A percentile compares a stretch with the other conserved stretches of the same genome.
phyloP scores from a whole-genome alignment of 2,888 invertebrate species.

The Dinocampus coccinellae region DNA sequence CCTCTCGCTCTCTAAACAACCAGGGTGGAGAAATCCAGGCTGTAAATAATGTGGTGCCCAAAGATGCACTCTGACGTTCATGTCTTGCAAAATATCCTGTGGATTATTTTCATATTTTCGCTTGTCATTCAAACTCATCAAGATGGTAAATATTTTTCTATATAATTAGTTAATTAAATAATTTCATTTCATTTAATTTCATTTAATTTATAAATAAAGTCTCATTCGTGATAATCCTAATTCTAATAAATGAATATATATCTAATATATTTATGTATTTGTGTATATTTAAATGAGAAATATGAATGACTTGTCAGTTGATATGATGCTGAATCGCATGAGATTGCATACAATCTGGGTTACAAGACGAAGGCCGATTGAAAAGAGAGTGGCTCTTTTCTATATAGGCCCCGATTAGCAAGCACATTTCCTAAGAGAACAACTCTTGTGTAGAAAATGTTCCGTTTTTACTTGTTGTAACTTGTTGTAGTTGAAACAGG shows the following conservation, averaged over 20 bases:
- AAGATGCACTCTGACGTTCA: conserved; percentile 24
- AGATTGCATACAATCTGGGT: conserved; percentile 45
- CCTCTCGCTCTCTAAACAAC: neutral
- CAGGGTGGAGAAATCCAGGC: conserved; percentile 22
- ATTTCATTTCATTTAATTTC: neutral
- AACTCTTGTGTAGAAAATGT: conserved; percentile 27
- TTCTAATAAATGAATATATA: neutral
- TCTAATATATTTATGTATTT: neutral
- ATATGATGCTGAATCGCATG: conserved; percentile 17
- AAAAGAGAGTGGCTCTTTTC: conserved; percentile 59
- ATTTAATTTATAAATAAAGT: no score
- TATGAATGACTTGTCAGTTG: neutral
- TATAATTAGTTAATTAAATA: neutral
- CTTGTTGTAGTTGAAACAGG: conserved; percentile 30
- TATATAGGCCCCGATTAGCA: conserved; percentile 46
- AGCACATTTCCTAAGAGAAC: conserved; percentile 49
- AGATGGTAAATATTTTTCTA: conserved; percentile 23
- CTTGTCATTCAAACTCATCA: neutral
- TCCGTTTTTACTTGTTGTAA: conserved; percentile 20
- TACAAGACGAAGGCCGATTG: conserved; percentile 58
- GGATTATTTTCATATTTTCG: conserved; percentile 1
- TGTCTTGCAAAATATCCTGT: conserved; percentile 17
- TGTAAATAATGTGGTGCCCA: conserved; percentile 25
- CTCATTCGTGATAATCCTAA: no score
- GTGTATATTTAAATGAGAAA: neutral